phyloP scores from a whole-genome alignment of 2,797 vertebrate species.

The Threskiornis aethiopicus region DNA sequence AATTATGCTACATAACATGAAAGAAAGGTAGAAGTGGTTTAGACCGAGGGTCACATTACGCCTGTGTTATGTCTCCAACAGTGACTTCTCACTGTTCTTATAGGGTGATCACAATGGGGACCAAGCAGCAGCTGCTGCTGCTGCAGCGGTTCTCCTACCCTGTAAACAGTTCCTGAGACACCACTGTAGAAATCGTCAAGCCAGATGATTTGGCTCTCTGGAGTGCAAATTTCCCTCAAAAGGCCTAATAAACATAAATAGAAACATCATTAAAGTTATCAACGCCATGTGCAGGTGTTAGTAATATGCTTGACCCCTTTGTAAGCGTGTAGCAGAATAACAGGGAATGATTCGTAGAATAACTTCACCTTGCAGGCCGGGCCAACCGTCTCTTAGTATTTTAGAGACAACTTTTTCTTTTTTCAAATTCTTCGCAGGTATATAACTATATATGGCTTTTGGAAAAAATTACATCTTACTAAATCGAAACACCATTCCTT shows the following conservation, averaged over 20 bases:
- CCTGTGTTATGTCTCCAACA: neutral
- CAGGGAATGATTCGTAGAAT: neutral
- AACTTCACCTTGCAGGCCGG: neutral
- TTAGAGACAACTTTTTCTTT: neutral
- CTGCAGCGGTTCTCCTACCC: neutral
- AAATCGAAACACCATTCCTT: neutral
- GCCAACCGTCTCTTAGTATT: neutral
- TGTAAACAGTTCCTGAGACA: neutral
- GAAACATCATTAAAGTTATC: neutral
- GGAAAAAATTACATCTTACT: neutral
- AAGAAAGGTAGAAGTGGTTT: neutral
- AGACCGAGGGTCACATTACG: neutral
- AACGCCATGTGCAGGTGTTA: neutral
- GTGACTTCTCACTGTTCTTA: neutral
- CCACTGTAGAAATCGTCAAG: neutral
- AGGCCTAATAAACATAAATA: neutral
- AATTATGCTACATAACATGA: neutral
- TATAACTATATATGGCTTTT: neutral
- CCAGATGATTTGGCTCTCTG: neutral
- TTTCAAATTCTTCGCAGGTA: neutral
- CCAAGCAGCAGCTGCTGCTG: neutral
- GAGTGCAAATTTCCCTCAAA: neutral
- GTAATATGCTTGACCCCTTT: neutral
- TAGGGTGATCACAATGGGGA: fast-evolving
- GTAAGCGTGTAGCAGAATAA: neutral